Conservation (phyloP, 2,113 vertebrate genomes). For the Epinephelus fuscoguttatus region DNA sequence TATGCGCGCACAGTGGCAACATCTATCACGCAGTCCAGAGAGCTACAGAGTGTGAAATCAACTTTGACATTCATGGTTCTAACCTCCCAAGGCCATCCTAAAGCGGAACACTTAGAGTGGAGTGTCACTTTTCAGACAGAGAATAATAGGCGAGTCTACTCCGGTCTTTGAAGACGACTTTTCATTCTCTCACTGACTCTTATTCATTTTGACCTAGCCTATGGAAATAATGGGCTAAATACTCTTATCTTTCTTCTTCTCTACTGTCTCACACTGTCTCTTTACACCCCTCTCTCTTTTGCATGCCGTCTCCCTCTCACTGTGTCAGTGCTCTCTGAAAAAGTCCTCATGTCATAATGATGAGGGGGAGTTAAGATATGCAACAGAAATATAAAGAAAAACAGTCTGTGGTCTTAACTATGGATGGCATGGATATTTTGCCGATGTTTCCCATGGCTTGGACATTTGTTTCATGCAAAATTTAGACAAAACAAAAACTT, state of each 20-base stretch:
- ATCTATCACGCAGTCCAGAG: constrained; percentile 67
- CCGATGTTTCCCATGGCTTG: neutral
- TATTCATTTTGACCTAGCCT: constrained; percentile 72
- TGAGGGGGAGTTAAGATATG: constrained; percentile 21
- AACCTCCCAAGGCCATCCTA: constrained; percentile 77
- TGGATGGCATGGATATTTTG: neutral
- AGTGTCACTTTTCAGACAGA: constrained; percentile 76
- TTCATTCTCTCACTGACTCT: constrained; percentile 71
- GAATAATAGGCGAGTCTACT: constrained; percentile 73
- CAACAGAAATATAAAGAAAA: neutral
- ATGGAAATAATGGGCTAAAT: constrained; percentile 71
- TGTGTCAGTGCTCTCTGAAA: neutral
- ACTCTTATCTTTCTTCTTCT: constrained; percentile 40
- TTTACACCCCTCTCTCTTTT: constrained; percentile 6
- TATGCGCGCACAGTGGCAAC: constrained; percentile 25
- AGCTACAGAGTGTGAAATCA: constrained; percentile 80
- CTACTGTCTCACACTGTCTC: constrained; percentile 29
- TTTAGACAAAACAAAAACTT: neutral
- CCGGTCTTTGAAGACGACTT: constrained; percentile 73
- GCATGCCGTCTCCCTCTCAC: neutral
- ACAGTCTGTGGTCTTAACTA: neutral
- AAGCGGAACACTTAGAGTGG: constrained; percentile 72
- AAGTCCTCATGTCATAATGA: neutral
- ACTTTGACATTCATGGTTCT: constrained; percentile 80
- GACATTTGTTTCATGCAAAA: neutral